Evolutionary conservation across 1,140 invertebrate genomes (phyloP).

Genomic region (Aphaenogaster ashmeadi): DNA sequence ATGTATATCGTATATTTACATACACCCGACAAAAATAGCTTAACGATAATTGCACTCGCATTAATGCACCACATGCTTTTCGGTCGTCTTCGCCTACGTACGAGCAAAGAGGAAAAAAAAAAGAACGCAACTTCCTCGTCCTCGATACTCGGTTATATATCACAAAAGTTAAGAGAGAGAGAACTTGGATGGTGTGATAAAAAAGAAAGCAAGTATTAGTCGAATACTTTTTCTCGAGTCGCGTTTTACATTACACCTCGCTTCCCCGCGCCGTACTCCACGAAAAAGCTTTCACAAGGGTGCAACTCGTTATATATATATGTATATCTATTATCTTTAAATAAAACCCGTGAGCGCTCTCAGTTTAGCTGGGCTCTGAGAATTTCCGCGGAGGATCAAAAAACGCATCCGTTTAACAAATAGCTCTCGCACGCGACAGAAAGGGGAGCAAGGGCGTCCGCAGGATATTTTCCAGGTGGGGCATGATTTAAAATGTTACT

Average conservation of each 20-base stretch:
- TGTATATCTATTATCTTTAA: background rate
- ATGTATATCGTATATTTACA: constrained; percentile 69
- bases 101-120: constrained; percentile 48
- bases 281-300: background rate
- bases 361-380: background rate
- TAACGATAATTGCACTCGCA: constrained; percentile 72
- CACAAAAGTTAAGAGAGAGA: constrained; percentile 70
- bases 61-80: constrained; percentile 64
- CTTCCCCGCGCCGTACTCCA: background rate
- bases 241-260: constrained; percentile 6
- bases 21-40: constrained; percentile 71
- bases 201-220: background rate
- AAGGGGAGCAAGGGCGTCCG: no score
- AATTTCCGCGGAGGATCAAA: background rate
- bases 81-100: constrained; percentile 23
- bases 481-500: no score
- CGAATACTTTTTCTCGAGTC: constrained; percentile 9
- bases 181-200: constrained; percentile 5
- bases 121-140: constrained; percentile 58
- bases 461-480: no score
- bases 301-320: background rate
- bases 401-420: background rate
- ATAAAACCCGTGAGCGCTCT: constrained; percentile 19
- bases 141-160: constrained; percentile 55
- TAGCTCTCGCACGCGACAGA: background rate